These are phyloP conservation scores for Loris lydekkerianus DNA, from an alignment of 2,797 vertebrate genomes.

Conservation along the genomic window DNA sequence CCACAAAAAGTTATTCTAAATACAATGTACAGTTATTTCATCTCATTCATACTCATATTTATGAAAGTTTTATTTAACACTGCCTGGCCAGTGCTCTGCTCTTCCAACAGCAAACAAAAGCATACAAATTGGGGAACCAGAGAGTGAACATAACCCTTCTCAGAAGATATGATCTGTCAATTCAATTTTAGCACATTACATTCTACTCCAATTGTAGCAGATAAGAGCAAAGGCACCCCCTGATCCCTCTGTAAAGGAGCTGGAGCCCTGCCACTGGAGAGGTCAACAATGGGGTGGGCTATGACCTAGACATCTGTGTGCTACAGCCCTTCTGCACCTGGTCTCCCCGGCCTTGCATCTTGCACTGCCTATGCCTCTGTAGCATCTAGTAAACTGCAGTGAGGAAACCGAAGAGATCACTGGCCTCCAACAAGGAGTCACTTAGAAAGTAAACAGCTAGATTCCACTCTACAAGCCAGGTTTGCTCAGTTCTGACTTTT, in stretches of 20 bases:
- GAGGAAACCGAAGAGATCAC: neutral
- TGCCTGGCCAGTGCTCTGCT: neutral
- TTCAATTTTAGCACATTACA: neutral
- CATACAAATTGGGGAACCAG: constrained; percentile 4
- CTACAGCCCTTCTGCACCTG: neutral
- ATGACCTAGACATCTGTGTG: neutral
- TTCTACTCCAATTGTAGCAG: neutral
- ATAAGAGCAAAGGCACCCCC: neutral
- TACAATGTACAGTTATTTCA: neutral
- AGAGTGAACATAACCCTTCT: neutral
- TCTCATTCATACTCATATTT: constrained; percentile 25
- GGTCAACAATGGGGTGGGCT: neutral
- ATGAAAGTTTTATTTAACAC: constrained; percentile 35
- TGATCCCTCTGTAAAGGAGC: neutral
- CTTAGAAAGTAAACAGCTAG: constrained; percentile 2
- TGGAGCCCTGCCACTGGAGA: rapidly evolving
- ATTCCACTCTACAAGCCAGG: neutral
- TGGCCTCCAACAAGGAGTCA: constrained; percentile 1
- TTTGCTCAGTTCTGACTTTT: neutral
- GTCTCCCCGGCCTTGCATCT: neutral
- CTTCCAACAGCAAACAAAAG: neutral
- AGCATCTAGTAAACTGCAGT: neutral
- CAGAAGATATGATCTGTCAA: neutral
- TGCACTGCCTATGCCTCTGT: neutral
- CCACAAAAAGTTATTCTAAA: constrained; percentile 39